These are phyloP conservation scores for Itoplectis maculator DNA, from an alignment of 2,888 invertebrate genomes.

Conservation along the genomic window DNA sequence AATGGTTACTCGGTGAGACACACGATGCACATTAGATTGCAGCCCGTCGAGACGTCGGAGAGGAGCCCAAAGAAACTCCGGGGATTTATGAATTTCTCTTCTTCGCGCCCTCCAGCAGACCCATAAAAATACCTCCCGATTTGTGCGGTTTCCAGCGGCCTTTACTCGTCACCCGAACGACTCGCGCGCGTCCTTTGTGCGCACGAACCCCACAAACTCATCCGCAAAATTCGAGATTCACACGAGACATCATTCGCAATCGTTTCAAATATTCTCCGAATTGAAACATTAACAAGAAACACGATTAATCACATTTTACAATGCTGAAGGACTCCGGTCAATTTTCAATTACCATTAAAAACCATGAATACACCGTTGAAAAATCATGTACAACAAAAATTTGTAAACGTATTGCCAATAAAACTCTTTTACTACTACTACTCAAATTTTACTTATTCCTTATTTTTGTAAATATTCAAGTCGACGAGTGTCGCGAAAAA, in stretches of 20 bases:
- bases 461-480: no score
- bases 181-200: constrained; percentile 4
- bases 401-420: no score
- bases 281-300: no score
- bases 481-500: background rate
- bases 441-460: no score
- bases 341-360: no score
- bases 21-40: constrained; percentile 61
- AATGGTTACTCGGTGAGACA: constrained; percentile 64
- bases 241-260: background rate
- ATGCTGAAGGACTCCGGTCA: no score
- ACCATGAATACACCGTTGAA: no score
- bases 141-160: constrained; percentile 9
- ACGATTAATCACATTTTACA: no score
- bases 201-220: background rate
- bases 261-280: no score
- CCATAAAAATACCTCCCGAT: constrained; percentile 55
- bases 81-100: constrained; percentile 59
- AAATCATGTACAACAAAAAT: no score
- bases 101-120: constrained; percentile 43
- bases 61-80: constrained; percentile 53
- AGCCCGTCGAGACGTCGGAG: constrained; percentile 43
- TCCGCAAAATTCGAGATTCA: background rate
- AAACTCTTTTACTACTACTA: no score
- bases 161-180: background rate